phyloP scores from a whole-genome alignment of 1,140 invertebrate species.

The Dufourea novaeangliae region DNA sequence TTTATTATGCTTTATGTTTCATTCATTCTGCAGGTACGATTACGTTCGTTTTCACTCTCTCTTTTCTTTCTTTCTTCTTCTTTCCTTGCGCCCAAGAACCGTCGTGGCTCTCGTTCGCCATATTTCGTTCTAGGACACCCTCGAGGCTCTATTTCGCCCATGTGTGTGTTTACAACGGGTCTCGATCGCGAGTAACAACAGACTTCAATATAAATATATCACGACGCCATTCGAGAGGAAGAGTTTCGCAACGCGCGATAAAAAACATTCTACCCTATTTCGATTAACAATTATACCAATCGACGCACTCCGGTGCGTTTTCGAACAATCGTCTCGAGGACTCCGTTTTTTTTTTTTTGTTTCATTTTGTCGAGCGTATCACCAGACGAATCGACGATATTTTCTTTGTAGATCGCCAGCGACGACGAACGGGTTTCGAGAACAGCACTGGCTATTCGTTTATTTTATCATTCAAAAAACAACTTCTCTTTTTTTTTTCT shows the following conservation, averaged over 20 bases:
- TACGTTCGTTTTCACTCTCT: constrained; percentile 16
- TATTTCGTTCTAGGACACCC: not conserved
- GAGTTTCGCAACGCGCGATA: constrained; percentile 22
- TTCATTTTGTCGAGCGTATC: too few relatives aligned
- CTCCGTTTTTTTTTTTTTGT: not conserved
- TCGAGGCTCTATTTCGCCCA: not conserved
- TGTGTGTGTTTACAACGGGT: not conserved
- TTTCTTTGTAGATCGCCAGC: not conserved
- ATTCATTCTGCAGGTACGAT: constrained; percentile 63
- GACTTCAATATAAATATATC: constrained; percentile 43
- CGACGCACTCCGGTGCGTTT: constrained; percentile 1
- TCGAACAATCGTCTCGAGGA: not conserved
- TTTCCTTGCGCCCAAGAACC: too few relatives aligned
- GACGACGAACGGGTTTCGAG: not conserved
- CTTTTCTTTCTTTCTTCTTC: not conserved
- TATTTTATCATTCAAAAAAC: not conserved
- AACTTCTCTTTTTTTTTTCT: not conserved
- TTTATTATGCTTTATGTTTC: constrained; percentile 66
- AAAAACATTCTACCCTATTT: constrained; percentile 23
- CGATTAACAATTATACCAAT: constrained; percentile 24
- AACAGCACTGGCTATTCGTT: not conserved
- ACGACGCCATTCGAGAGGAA: constrained; percentile 21
- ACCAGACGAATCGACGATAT: constrained; percentile 4
- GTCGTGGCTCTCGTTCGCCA: too few relatives aligned
- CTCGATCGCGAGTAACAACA: constrained; percentile 21